These are phyloP conservation scores for Notocelia uddmanniana DNA, from an alignment of 2,888 invertebrate species.

Conservation along the genomic window DNA sequence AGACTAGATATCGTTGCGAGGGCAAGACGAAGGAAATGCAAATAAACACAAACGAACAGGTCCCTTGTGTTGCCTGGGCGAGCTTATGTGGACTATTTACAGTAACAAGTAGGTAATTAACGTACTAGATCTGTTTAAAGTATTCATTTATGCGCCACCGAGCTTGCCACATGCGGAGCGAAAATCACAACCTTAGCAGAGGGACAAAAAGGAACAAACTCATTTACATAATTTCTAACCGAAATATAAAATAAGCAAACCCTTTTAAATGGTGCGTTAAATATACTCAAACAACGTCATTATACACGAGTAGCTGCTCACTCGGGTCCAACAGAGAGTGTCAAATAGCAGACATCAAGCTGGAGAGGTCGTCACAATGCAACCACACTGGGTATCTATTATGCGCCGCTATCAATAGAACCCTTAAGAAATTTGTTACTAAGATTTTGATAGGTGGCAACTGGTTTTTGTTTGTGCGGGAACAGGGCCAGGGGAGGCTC, in stretches of 20 bases:
- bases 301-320: conserved; percentile 69
- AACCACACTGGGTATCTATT: conserved; percentile 75
- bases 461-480: conserved; percentile 58
- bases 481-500: conserved; percentile 49
- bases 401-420: conserved; percentile 63
- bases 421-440: conserved; percentile 80
- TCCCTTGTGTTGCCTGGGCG: background rate
- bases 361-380: conserved; percentile 62
- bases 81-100: conserved; percentile 14
- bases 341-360: conserved; percentile 72
- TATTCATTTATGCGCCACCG: conserved; percentile 37
- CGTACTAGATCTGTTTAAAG: conserved; percentile 30
- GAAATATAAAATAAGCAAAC: conserved; percentile 73
- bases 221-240: conserved; percentile 74
- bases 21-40: conserved; percentile 8
- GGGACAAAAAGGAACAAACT: conserved; percentile 55
- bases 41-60: conserved; percentile 4
- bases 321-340: conserved; percentile 64
- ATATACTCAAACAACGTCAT: conserved; percentile 77
- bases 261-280: conserved; percentile 79
- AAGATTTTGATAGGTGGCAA: conserved; percentile 73
- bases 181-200: conserved; percentile 28
- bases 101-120: conserved; percentile 34
- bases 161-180: conserved; percentile 23
- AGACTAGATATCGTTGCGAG: conserved; percentile 5